phyloP scores from a whole-genome alignment of 2,888 invertebrate genomes.

The Hetaerina titia region DNA sequence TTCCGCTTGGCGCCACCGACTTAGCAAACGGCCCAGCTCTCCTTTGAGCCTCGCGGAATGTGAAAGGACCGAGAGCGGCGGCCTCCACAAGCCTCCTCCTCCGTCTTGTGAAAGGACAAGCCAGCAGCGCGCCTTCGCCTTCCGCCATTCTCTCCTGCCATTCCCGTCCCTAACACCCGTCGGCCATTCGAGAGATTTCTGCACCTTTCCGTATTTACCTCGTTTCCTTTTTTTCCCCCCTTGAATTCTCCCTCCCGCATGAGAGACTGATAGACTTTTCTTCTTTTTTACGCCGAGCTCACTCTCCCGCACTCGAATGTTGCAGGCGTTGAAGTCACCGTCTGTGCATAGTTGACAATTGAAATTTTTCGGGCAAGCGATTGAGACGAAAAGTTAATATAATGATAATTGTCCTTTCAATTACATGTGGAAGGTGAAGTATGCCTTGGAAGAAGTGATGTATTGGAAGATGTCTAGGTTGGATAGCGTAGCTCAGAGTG shows the following conservation, averaged over 20 bases:
- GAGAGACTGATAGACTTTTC: not conserved
- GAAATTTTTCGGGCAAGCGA: too few species aligned
- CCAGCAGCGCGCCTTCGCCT: not conserved
- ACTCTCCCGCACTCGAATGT: not conserved
- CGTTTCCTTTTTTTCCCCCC: not conserved
- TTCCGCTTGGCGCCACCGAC: not conserved
- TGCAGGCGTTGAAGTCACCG: not conserved
- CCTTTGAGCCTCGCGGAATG: not conserved
- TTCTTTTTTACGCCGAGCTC: not conserved
- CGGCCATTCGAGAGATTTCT: not conserved
- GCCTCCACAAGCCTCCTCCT: not conserved
- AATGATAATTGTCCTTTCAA: too few species aligned
- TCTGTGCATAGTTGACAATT: not conserved
- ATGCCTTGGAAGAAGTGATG: too few species aligned
- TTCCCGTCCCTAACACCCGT: not conserved
- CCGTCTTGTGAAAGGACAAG: constrained; percentile 6
- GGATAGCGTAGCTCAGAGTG: too few species aligned
- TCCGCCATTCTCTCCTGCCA: not conserved
- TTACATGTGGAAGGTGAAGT: too few species aligned
- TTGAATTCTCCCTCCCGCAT: not conserved
- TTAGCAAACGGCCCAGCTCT: not conserved
- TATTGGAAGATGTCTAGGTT: too few species aligned
- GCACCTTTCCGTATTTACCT: not conserved
- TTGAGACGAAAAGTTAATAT: too few species aligned
- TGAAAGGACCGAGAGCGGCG: not conserved